Evolutionary conservation across 1,140 invertebrate species (phyloP), one percentile per base, ranked within the genome.

Genomic region (Xylocopa sonorina): DNA sequence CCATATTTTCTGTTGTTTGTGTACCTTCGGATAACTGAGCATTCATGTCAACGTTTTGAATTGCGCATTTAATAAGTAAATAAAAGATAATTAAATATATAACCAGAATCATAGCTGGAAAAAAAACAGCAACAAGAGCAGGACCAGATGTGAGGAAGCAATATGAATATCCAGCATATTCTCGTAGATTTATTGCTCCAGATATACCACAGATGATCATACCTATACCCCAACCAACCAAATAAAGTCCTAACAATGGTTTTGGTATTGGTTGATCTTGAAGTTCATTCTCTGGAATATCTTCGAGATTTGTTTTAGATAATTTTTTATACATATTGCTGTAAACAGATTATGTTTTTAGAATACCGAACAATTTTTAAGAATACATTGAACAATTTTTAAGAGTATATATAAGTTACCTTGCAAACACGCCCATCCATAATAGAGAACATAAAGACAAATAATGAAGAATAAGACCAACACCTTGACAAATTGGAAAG

Each of bases 151-250:
- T 95, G 5, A 98, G 92, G 83, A 98, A 98, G 89, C 98, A 98
- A 89, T 96, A 96, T 3, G 95, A 95, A 81, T 97, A 96, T 21
- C 96, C 95, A 0, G 96, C 95, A 87, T 98, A 98, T 87, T 98
- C 96, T 48, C 95, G 95, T 74, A 98, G 93, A 89, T 98, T 98
- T 1, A 98, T 97, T 10, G 98, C 97, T 0, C 96, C 97, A 14
- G 97, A 97, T 82, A 98, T 97, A 16, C 97, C 98, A 89, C 97
- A 98, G 0, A 98, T 95, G 48, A 98, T 97, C 53, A 97, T 91
- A 3, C 96, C 96, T 50, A 98, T 96, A 16, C 97, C 98, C 97
- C 97, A 98, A 1, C 97, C 97, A 3, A 98, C 96, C n/a, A 98
- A 92, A 90, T 98, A 98, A 63, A 98, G 94, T 0, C 97, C 96